Percentiles rank a stretch among this genome's conserved stretches.
Evolutionary conservation across 1,140 invertebrate species (phyloP).

Genomic region (Drosophila ironensis): DNA sequence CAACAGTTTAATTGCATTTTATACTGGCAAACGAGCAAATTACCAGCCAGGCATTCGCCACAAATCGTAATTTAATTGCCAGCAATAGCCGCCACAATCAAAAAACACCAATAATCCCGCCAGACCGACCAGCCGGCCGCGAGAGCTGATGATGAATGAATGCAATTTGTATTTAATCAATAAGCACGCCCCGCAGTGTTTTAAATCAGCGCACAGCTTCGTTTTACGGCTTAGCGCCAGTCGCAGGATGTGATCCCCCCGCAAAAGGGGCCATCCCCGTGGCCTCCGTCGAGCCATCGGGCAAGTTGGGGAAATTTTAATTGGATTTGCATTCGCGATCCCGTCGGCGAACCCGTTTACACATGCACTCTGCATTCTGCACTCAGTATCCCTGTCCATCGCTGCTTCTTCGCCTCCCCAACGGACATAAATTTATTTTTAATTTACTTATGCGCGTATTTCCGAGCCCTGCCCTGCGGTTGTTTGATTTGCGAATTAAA

Average conservation of each 20-base stretch:
- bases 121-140: constrained; percentile 1
- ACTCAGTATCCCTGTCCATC: too few species aligned
- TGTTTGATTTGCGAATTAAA: constrained; percentile 80
- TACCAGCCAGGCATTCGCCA: constrained; percentile 25
- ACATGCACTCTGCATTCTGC: constrained; percentile 11
- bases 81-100: constrained; percentile 28
- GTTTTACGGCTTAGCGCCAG: constrained; percentile 78
- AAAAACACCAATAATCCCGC: constrained; percentile 18
- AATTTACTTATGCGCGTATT: constrained; percentile 79
- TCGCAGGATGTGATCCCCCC: constrained; percentile 35
- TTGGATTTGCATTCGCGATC: constrained; percentile 75
- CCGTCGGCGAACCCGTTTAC: constrained; percentile 49
- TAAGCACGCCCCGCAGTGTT: constrained; percentile 77
- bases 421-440: constrained; percentile 77
- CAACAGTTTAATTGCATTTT: constrained; percentile 27
- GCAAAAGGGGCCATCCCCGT: too few species aligned
- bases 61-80: constrained; percentile 75
- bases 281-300: not conserved
- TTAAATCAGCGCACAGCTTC: constrained; percentile 78
- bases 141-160: constrained; percentile 68
- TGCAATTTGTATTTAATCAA: constrained; percentile 80
- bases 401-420: constrained; percentile 11
- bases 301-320: constrained; percentile 64
- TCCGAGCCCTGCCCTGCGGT: constrained; percentile 60
- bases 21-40: constrained; percentile 19